Base-by-base conservation (phyloP, 2,888 invertebrate species). In the Xanthia icteritia region DNA sequence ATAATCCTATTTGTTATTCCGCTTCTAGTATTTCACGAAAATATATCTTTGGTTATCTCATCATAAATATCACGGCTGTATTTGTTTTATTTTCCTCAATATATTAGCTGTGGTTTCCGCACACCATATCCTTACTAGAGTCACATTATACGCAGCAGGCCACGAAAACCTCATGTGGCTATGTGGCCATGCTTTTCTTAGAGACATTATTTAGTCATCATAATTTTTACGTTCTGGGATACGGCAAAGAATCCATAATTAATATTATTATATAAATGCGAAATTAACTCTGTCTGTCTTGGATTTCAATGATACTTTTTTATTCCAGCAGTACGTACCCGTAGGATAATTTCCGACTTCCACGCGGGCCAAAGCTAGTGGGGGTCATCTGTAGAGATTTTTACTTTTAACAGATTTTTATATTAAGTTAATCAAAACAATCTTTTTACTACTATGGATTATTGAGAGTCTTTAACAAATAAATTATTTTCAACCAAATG, bases 71-170 rank as follows among this genome's bases (percentile, higher is more conserved):
- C 31, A 54, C 27, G 11, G 15, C 27, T 58, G 5, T 73, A 56
- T 71, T 77, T 78, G 67, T 71, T 71, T 77, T 31, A n/a, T 31
- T 74, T 82, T 82, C 82, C 82, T 78, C 78, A 82, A 82, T 82
- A 78, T 71, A 82, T 82, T 71, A 71, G 31, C 63, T 45, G 54
- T 17, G 70, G 64, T 61, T 78, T 82, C 78, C 78, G 67, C 51
- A 63, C 15, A 58, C 56, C 31, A 69, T 60, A 69, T 76, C 64
- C 77, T 68, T 42, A 23, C 27, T 51, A 61, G n/a, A 15, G 27
- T 36, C n/a, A 54, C 39, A 27, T 63, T 73, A 82, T 58, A 17
- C 15, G 48, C 45, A 45, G 39, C 39, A 68, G n/a, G 51, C 67
- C 39, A 54, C 48, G 23, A 39, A 48, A 42, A 56, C 8, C 31